These are phyloP conservation scores for Rhagonycha fulva DNA, from an alignment of 2,888 invertebrate genomes.

Conservation along the genomic window DNA sequence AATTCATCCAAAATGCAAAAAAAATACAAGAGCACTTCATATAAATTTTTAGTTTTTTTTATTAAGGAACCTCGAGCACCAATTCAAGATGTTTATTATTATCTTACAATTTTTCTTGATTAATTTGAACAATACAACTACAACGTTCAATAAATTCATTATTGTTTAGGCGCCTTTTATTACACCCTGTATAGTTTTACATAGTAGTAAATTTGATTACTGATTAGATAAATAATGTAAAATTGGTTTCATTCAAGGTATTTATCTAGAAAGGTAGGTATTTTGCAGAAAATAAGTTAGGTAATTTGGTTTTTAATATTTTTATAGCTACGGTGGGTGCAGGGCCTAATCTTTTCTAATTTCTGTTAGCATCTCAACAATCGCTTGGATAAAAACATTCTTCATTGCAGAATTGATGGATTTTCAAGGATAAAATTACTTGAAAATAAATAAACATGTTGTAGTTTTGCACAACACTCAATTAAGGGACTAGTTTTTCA, in stretches of 20 bases:
- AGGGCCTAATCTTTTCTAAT: background rate
- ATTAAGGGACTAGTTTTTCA: background rate
- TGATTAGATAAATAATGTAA: background rate
- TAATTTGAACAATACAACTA: background rate
- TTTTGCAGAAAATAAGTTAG: background rate
- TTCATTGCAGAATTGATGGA: background rate
- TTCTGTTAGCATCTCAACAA: background rate
- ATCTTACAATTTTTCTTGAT: background rate
- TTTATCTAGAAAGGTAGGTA: background rate
- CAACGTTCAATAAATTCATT: background rate
- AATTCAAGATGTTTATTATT: background rate
- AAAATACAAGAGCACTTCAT: background rate
- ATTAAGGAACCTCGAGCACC: background rate
- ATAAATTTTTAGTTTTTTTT: background rate
- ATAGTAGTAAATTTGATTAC: background rate
- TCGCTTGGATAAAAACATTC: background rate
- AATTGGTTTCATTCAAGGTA: background rate
- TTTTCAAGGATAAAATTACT: background rate
- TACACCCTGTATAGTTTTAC: slow-evolving; percentile 2
- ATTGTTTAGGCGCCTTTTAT: background rate
- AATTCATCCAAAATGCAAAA: background rate
- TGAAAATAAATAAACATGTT: background rate
- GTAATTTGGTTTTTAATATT: background rate
- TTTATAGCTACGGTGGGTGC: background rate
- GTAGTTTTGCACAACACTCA: background rate